Evolutionary conservation across 2,113 vertebrate species (phyloP), one percentile per base, ranked within the genome.

Genomic region (Myanophis thanlyinensis): DNA sequence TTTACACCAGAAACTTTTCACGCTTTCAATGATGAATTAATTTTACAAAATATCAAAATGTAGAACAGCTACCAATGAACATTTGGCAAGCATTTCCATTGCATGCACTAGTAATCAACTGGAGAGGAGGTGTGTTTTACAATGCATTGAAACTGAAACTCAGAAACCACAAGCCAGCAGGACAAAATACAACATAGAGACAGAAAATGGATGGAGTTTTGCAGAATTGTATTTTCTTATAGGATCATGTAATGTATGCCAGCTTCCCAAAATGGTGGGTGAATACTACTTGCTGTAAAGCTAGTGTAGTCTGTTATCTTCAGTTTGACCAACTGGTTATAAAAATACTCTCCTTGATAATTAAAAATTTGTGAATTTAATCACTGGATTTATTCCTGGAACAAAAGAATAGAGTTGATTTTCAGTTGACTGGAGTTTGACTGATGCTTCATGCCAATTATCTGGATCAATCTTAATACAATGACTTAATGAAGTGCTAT

Each of bases 401-500:
- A 95, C 27, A 73, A 62, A 1, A 93, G 22, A 90, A 84, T 2
- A 91, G 13, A 93, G 80, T 67, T 95, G 67, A 92, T 27, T 91
- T 96, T 94, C 48, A 93, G 85, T 67, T 94, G 49, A 90, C 49
- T 92, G 53, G 62, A 96, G 95, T 94, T 3, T 94, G 91, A 93
- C 89, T 52, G 52, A 92, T 94, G 52, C 7, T 87, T 95, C 89
- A 92, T 93, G n/a, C 30, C 62, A 27, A 47, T 90, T 92, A 92
- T 93, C 52, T 84, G 53, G 35, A 95, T 94, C 87, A 95, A 80
- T 97, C 92, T 85, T 89, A 90, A 47, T n/a, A n/a, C 54, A 52
- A 1, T 46, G 67, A 12, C 86, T 94, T 91, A 93, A 92, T 93
- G n/a, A 6, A 49, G 80, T 44, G 51, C 8, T 67, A 80, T 22